phyloP scores from a whole-genome alignment of 1,140 invertebrate genomes.

The Drosophila kepulauana region DNA sequence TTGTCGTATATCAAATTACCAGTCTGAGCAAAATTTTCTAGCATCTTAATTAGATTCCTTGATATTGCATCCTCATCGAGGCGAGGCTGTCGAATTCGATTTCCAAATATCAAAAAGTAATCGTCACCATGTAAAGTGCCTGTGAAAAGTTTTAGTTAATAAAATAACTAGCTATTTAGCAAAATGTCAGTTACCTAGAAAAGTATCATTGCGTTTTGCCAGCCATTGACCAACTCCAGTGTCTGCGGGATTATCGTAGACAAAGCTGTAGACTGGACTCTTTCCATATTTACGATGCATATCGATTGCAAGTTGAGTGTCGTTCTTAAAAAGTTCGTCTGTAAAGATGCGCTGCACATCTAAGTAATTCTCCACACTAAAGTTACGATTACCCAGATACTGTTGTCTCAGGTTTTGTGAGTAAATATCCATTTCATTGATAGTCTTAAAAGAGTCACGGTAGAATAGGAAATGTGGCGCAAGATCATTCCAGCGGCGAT shows the following conservation, averaged over 20 bases:
- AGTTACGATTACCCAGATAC: slow-evolving; percentile 41
- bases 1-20: not conserved
- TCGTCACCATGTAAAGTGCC: slow-evolving; percentile 66
- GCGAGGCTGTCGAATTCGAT: slow-evolving; percentile 24
- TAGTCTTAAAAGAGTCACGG: slow-evolving; percentile 14
- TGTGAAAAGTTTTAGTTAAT: not conserved
- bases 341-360: slow-evolving; percentile 57
- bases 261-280: slow-evolving; percentile 48
- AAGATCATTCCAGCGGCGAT: slow-evolving; percentile 42
- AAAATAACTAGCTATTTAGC: not conserved
- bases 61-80: slow-evolving; percentile 39
- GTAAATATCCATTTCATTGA: slow-evolving; percentile 36
- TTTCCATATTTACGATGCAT: slow-evolving; percentile 32
- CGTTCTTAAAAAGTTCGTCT: slow-evolving; percentile 55
- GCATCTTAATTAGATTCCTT: slow-evolving; percentile 43
- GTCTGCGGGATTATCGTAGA: slow-evolving; percentile 59
- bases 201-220: slow-evolving; percentile 38
- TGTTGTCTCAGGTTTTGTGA: slow-evolving; percentile 29
- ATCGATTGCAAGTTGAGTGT: slow-evolving; percentile 30
- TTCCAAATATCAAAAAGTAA: slow-evolving; percentile 45
- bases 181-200: slow-evolving; percentile 35
- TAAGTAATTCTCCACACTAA: slow-evolving; percentile 51
- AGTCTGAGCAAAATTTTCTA: slow-evolving; percentile 36
- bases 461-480: slow-evolving; percentile 54
- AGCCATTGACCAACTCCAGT: slow-evolving; percentile 18